Conservation (phyloP, 1,140 invertebrate species). For the Drosophila yakuba region DNA sequence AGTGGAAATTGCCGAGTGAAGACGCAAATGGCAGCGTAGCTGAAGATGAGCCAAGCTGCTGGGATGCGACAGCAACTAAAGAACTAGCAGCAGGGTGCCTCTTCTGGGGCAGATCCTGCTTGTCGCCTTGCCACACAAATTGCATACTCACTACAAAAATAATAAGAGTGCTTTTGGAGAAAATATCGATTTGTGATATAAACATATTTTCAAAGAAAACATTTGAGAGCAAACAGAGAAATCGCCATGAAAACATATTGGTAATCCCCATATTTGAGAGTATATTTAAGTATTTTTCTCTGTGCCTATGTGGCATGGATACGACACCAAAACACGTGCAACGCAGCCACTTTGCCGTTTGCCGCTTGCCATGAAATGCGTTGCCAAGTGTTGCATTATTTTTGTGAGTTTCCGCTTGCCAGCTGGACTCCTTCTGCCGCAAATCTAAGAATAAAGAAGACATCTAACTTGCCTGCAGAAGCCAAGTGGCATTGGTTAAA, state of each 20-base stretch:
- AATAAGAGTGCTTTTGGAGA: not conserved
- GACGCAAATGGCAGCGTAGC: constrained; percentile 35
- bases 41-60: constrained; percentile 36
- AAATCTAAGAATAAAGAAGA: constrained; percentile 3
- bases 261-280: no score
- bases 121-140: constrained; percentile 32
- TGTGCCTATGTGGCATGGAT: not conserved
- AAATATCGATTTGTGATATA: not conserved
- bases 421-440: constrained; percentile 9
- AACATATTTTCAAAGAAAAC: no score
- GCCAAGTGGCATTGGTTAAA: constrained; percentile 9
- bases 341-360: constrained; percentile 70
- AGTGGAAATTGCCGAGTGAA: constrained; percentile 70
- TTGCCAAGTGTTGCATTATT: constrained; percentile 83
- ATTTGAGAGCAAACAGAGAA: no score
- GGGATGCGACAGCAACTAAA: constrained; percentile 47
- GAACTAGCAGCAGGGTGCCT: constrained; percentile 53
- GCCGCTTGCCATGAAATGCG: constrained; percentile 65
- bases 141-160: constrained; percentile 31
- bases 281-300: not conserved
- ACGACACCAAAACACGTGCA: constrained; percentile 28
- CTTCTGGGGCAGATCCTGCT: constrained; percentile 21
- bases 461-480: constrained; percentile 5
- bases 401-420: constrained; percentile 70
- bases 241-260: no score